Percentiles rank a stretch among this genome's conserved stretches.
Conservation (phyloP, 2,888 invertebrate species). For the Agonopterix alstromeriana region DNA sequence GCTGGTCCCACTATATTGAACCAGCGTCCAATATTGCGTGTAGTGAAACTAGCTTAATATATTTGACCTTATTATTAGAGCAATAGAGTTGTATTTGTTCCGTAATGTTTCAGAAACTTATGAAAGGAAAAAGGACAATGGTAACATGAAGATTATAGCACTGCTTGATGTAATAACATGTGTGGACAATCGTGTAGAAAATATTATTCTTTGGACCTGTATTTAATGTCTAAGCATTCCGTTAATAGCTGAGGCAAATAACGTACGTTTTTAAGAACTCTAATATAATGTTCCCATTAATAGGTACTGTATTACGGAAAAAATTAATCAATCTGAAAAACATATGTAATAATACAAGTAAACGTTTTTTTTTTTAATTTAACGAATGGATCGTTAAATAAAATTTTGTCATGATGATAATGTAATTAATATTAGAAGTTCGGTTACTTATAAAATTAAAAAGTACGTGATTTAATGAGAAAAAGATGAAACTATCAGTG, state of each 20-base stretch:
- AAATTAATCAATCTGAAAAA: too few relatives aligned
- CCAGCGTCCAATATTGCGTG: slow-evolving; percentile 23
- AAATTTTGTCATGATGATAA: too few relatives aligned
- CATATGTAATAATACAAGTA: too few relatives aligned
- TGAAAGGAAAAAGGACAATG: slow-evolving; percentile 25
- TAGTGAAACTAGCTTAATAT: slow-evolving; percentile 3
- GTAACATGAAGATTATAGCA: slow-evolving; percentile 34
- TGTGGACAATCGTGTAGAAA: slow-evolving; percentile 39
- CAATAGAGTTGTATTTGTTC: background rate
- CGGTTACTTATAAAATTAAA: too few relatives aligned
- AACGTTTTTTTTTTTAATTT: too few relatives aligned
- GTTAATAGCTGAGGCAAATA: slow-evolving; percentile 2
- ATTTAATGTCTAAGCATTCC: slow-evolving; percentile 19
- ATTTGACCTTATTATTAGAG: background rate
- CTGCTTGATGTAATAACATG: slow-evolving; percentile 38
- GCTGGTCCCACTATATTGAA: slow-evolving; percentile 22
- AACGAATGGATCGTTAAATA: too few relatives aligned
- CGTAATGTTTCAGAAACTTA: background rate
- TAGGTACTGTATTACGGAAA: too few relatives aligned
- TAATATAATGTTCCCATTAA: too few relatives aligned
- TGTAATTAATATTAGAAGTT: too few relatives aligned
- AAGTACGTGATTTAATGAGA: too few relatives aligned
- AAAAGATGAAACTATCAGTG: too few relatives aligned
- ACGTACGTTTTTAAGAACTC: too few relatives aligned
- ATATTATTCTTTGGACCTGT: slow-evolving; percentile 25